Evolutionary conservation across 1,140 invertebrate species (phyloP).

Genomic region (Paralvinella palmiformis): DNA sequence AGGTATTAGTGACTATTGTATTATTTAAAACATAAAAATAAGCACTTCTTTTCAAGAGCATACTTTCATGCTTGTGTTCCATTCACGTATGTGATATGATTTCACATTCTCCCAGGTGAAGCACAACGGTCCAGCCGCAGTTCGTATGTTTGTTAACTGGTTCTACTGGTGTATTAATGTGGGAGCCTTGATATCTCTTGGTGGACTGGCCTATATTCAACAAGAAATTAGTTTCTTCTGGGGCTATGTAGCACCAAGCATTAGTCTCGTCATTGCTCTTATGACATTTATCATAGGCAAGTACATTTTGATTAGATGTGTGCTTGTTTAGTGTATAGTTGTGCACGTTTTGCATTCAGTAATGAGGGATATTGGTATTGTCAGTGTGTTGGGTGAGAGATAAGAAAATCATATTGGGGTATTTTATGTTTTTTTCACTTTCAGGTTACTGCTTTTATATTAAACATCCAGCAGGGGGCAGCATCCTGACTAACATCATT

Average conservation of each 20-base stretch:
- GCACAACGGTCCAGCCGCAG: constrained; percentile 28
- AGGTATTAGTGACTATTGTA: constrained; percentile 32
- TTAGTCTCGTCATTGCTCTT: constrained; percentile 34
- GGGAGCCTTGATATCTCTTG: constrained; percentile 52
- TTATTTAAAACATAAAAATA: too few relatives aligned
- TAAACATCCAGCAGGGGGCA: constrained; percentile 35
- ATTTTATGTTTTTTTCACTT: background rate
- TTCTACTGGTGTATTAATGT: constrained; percentile 57
- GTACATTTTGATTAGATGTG: constrained; percentile 22
- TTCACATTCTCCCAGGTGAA: constrained; percentile 15
- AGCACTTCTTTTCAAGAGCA: too few relatives aligned
- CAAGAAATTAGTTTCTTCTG: constrained; percentile 50
- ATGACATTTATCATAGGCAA: constrained; percentile 40
- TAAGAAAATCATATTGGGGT: background rate
- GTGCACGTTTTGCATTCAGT: too few relatives aligned
- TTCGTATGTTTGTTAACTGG: constrained; percentile 53
- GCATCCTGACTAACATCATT: constrained; percentile 50
- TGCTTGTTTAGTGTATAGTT: too few relatives aligned
- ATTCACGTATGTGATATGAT: background rate
- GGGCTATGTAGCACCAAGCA: constrained; percentile 48
- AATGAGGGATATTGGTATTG: too few relatives aligned
- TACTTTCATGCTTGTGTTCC: too few relatives aligned
- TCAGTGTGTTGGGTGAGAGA: background rate
- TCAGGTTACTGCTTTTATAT: constrained; percentile 25
- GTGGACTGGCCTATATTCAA: constrained; percentile 51